phyloP scores from a whole-genome alignment of 37 sponge, comb jelly and placozoan species.

The Cladorhizidae sp. region DNA sequence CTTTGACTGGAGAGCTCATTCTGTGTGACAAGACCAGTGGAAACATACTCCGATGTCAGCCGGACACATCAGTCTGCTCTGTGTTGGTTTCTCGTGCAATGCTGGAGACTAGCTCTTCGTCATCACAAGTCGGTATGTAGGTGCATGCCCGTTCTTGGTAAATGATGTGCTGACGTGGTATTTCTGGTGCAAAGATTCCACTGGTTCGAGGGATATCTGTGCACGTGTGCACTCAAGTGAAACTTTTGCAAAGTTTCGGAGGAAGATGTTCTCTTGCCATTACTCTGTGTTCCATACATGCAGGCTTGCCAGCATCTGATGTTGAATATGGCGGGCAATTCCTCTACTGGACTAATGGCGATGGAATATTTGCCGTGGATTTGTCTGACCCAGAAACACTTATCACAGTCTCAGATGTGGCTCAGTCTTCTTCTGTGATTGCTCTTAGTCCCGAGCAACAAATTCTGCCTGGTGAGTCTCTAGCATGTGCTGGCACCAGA shows the following conservation, averaged over 20 bases:
- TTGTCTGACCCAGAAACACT: not conserved
- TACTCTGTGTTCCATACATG: not conserved
- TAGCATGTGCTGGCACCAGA: no score
- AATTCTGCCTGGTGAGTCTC: conserved; percentile 25
- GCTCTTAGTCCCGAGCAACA: conserved; percentile 58
- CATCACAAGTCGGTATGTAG: no score
- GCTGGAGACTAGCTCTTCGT: no score
- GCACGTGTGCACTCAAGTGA: no score
- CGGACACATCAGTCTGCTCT: not conserved
- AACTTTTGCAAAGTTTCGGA: no score
- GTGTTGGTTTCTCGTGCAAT: not conserved
- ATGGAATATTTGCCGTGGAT: conserved; percentile 21
- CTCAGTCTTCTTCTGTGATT: not conserved
- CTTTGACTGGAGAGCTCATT: conserved; percentile 38
- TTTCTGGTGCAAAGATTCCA: no score
- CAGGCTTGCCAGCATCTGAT: conserved; percentile 29
- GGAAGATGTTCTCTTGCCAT: not conserved
- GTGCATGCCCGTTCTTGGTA: no score
- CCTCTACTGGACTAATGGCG: conserved; percentile 58
- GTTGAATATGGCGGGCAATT: conserved; percentile 48
- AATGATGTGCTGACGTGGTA: no score
- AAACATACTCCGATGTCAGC: conserved; percentile 45
- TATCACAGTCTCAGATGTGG: not conserved
- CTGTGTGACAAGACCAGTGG: conserved; percentile 33
- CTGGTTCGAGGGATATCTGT: no score